These are phyloP conservation scores for Schrankia costaestrigalis DNA, from an alignment of 2,888 invertebrate species.

Conservation along the genomic window DNA sequence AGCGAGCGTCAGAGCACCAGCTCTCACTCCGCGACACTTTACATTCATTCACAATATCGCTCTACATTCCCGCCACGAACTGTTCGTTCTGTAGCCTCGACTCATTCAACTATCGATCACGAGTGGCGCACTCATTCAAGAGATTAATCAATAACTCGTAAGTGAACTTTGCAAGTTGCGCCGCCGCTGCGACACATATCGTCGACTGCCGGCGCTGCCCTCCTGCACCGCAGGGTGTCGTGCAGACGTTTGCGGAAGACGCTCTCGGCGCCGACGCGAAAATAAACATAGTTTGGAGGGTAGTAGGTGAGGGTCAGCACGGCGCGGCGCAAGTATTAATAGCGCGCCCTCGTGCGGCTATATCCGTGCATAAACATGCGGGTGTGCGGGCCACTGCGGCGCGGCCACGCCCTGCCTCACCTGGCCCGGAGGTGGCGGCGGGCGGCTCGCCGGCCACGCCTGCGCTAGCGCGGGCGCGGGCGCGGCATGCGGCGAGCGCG, in stretches of 20 bases:
- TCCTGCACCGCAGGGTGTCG: neutral
- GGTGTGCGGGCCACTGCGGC: constrained; percentile 10
- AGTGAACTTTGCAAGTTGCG: neutral
- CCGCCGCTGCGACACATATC: neutral
- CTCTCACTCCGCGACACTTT: too few species aligned
- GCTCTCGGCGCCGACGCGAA: constrained; percentile 32
- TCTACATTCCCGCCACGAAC: too few species aligned
- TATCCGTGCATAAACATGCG: constrained; percentile 30
- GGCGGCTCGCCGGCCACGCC: constrained; percentile 54
- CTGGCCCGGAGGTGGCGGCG: constrained; percentile 42
- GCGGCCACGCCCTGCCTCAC: constrained; percentile 40
- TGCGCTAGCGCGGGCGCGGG: constrained; percentile 56
- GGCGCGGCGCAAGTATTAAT: constrained; percentile 46
- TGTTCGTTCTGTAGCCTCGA: neutral
- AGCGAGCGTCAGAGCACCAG: too few species aligned
- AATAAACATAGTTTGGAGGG: constrained; percentile 53
- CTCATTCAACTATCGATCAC: neutral
- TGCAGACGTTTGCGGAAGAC: too few species aligned
- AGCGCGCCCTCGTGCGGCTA: constrained; percentile 49
- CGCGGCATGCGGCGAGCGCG: constrained; percentile 61
- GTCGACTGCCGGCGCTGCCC: neutral
- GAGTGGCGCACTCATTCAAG: too few species aligned
- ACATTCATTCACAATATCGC: too few species aligned
- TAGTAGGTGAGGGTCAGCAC: constrained; percentile 63
- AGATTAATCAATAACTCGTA: too few species aligned